These are phyloP conservation scores for Mungos mungo DNA, from an alignment of 2,113 vertebrate species.

Conservation along the genomic window DNA sequence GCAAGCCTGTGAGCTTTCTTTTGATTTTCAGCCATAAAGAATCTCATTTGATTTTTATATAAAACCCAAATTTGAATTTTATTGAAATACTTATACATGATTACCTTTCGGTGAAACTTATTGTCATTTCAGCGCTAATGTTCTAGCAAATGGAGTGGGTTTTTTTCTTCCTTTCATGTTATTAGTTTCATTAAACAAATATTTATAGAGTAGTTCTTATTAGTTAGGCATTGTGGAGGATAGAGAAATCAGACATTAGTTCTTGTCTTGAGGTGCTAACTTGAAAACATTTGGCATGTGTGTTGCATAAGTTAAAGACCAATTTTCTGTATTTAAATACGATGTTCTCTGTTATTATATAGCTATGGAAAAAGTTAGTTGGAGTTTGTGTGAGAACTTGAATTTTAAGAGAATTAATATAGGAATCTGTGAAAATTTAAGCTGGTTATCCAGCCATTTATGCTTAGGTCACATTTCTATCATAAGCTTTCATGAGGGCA, in stretches of 20 bases:
- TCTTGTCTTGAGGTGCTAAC: background rate
- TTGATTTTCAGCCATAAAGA: constrained; percentile 29
- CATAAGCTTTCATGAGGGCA: background rate
- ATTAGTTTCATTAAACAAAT: constrained; percentile 55
- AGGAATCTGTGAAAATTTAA: too few species aligned
- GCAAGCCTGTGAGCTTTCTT: background rate
- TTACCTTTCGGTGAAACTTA: constrained; percentile 40
- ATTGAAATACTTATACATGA: constrained; percentile 18
- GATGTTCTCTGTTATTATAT: background rate
- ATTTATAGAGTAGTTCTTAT: background rate
- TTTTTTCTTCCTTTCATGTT: background rate
- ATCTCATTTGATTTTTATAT: constrained; percentile 53
- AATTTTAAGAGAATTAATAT: background rate
- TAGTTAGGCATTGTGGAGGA: background rate
- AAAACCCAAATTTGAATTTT: constrained; percentile 63
- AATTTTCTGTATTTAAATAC: background rate
- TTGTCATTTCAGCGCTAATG: constrained; percentile 38
- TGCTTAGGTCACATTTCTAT: background rate
- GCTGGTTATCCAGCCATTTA: background rate
- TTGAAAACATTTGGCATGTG: background rate
- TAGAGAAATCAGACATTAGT: background rate
- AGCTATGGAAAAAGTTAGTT: background rate
- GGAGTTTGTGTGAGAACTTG: background rate
- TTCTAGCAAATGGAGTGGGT: background rate
- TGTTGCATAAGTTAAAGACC: background rate